Base-by-base conservation (phyloP, 2,113 vertebrate species). In the Boulengeromyrus knoepffleri region DNA sequence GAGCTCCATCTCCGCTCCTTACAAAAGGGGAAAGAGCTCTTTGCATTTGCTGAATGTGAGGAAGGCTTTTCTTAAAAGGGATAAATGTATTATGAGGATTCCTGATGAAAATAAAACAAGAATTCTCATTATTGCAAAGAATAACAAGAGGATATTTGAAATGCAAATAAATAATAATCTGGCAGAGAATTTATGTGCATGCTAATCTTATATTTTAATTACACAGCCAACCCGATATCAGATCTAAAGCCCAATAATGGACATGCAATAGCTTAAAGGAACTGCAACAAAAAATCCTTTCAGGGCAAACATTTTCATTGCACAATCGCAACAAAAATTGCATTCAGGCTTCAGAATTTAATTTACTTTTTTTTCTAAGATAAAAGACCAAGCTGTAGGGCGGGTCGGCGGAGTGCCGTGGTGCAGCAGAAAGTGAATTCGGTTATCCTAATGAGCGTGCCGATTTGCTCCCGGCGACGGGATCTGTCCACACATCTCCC, bases 121-220 rank as follows among this genome's bases (percentile, higher is more conserved):
- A n/a, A 74, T 85, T 89, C 84, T 87, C 58, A 90, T 86, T 87
- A 66, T 66, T 90, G 45, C 27, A 46, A 39, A 39, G 53, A 70
- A 87, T 42, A 89, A 85, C 58, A 90, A 90, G 58, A 90, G 84
- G 85, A 87, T 52, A 87, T 90, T 90, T 90, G 89, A 90, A 90
- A 87, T 87, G 53, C 46, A 87, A 90, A 74, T 45, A 87, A 87
- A 90, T 87, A 87, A 70, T 74, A 66, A 90, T 50, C 53, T 36
- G 42, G 50, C 19, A 10, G 49, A 53, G 52, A 66, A 42, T 86
- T 90, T 90, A 49, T 90, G 58, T 74, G 56, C 27, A 87, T 90
- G 85, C 58, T 87, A 87, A 90, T 90, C 86, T 36, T 90, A 85
- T 50, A 87, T 90, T 90, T 90, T 87, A 74, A 87, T 90, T 87